Conservation (phyloP, 2,797 vertebrate genomes). For the Bryconaethiops microstoma region DNA sequence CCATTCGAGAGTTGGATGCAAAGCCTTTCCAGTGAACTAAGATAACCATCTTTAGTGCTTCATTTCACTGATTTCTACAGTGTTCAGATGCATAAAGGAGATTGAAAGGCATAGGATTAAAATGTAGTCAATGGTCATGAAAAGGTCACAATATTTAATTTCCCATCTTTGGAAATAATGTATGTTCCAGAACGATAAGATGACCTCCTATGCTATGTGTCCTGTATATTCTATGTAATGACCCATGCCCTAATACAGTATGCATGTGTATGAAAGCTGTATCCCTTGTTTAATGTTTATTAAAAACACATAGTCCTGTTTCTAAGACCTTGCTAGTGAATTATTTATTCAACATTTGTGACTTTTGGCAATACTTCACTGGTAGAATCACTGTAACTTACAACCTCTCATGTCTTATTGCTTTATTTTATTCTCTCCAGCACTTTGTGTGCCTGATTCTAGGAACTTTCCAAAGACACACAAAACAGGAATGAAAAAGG, state of each 20-base stretch:
- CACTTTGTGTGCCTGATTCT: not conserved
- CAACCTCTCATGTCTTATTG: not conserved
- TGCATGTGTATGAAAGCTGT: not conserved
- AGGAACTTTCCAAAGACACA: not conserved
- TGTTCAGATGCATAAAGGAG: not conserved
- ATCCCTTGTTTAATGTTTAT: no score
- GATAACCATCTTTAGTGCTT: constrained; percentile 20
- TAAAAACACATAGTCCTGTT: no score
- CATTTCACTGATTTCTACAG: constrained; percentile 5
- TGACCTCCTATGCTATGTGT: not conserved
- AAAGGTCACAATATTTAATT: constrained; percentile 14
- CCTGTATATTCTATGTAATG: not conserved
- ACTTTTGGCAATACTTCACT: not conserved
- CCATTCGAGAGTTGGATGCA: not conserved
- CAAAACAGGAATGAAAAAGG: not conserved
- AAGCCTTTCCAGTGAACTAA: not conserved
- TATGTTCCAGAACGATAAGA: not conserved
- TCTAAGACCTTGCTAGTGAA: no score
- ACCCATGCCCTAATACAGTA: not conserved
- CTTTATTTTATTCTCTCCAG: not conserved
- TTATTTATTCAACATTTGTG: not conserved
- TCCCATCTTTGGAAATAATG: not conserved
- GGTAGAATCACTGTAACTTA: not conserved
- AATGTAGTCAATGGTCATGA: not conserved
- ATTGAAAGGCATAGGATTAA: not conserved